Base-by-base conservation (phyloP, 2,888 invertebrate species). In the Melanophora roralis region DNA sequence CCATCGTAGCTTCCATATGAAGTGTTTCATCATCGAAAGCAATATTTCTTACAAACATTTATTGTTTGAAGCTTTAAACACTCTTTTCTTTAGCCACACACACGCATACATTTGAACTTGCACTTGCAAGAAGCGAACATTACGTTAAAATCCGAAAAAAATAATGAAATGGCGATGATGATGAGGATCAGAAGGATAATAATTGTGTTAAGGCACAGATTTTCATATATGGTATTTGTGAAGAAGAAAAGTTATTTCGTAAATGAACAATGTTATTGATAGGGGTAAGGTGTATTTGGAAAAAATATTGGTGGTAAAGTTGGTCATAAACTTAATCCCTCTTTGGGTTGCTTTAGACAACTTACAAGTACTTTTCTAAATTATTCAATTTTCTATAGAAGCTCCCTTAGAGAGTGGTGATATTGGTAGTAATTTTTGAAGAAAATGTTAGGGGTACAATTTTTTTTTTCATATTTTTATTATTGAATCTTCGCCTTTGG, bases 21-120 rank as follows among this genome's bases (percentile, higher is more conserved):
- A 87, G 86, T 84, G 85, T 86, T 85, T 85, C 87, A 85, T 87
- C 85, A 86, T 64, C 55, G 62, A 81, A 82, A 81, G 83, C 86
- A 86, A 86, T 87, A 86, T 87, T 86, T 87, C 86, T 86, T 87
- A 73, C 81, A 79, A 84, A 82, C 69, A 74, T 78, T 77, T 77
- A 78, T 78, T 65, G 81, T 69, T 78, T 53, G 64, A 59, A 74
- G 77, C 64, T 77, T 40, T 53, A 55, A 65, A 40, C 53, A 36
- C 36, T 59, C 53, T 43, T 49, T 38, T 16, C 8, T 49, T 43
- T 21, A 59, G 65, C 36, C 60, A 53, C 62, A 62, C 60, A 40
- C 62, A 47, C 64, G 49, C 59, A 59, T 38, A 47, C 43, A 65
- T 53, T 32, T 16, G 27, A 55, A 67, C 67, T 73, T 59, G 69